Conservation (phyloP, 1,140 invertebrate genomes). For the Ptiloglossa arizonensis region DNA sequence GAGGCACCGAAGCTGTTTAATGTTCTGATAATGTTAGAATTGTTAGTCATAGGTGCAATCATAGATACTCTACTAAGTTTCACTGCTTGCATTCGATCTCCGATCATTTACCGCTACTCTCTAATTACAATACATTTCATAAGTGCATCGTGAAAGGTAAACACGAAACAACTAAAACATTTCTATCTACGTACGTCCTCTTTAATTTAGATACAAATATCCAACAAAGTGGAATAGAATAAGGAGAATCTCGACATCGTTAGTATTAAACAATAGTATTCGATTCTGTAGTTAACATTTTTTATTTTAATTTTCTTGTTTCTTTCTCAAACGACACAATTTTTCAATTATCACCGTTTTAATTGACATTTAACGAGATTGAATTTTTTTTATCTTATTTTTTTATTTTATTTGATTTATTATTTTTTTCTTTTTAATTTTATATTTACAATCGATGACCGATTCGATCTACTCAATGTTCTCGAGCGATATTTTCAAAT, state of each 20-base stretch:
- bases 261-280: not conserved
- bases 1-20: slow-evolving; percentile 16
- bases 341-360: too few relatives aligned
- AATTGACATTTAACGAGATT: too few relatives aligned
- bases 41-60: slow-evolving; percentile 6
- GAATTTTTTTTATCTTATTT: not conserved
- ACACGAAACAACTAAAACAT: not conserved
- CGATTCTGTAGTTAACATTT: not conserved
- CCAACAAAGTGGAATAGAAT: not conserved
- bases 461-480: not conserved
- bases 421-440: not conserved
- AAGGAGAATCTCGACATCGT: not conserved
- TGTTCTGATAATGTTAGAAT: slow-evolving; percentile 30
- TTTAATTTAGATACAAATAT: not conserved
- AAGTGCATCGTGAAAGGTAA: not conserved
- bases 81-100: not conserved
- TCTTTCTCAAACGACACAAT: too few relatives aligned
- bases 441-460: not conserved
- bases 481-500: not conserved
- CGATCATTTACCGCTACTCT: not conserved
- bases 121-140: not conserved
- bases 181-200: not conserved
- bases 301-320: too few relatives aligned
- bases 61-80: not conserved
- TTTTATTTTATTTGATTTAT: not conserved